These are phyloP conservation scores for Colostygia pectinataria DNA, from an alignment of 2,888 invertebrate species.

Conservation along the genomic window DNA sequence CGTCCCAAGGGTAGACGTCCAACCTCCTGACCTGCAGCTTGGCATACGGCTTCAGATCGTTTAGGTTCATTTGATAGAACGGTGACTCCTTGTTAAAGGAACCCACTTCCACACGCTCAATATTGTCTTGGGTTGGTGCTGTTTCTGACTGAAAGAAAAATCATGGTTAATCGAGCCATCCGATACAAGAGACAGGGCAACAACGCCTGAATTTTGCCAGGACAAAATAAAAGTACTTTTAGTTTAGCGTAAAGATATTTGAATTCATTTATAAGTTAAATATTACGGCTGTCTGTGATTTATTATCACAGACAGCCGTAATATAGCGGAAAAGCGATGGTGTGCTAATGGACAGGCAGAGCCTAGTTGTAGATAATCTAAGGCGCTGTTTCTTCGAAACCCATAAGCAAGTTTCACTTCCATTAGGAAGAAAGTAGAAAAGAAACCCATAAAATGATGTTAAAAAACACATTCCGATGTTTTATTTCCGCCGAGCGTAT, in stretches of 20 bases:
- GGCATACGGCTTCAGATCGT: slow-evolving; percentile 68
- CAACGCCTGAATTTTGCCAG: no score
- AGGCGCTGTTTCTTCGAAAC: no score
- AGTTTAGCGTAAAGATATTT: no score
- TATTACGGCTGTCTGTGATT: no score
- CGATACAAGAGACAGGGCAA: no score
- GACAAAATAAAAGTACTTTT: no score
- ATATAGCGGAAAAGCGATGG: no score
- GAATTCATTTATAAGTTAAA: no score
- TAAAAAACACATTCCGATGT: slow-evolving; percentile 21
- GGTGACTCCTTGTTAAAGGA: slow-evolving; percentile 69
- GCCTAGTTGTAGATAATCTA: no score
- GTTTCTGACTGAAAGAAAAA: slow-evolving; percentile 51
- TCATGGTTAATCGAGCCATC: background rate
- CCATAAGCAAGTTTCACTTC: background rate
- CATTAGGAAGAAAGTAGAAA: background rate
- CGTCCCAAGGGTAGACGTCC: slow-evolving; percentile 59
- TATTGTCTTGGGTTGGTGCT: slow-evolving; percentile 55
- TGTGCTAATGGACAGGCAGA: no score
- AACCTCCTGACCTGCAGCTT: slow-evolving; percentile 56
- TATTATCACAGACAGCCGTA: no score
- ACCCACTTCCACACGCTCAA: slow-evolving; percentile 69
- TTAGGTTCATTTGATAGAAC: slow-evolving; percentile 72
- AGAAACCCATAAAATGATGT: slow-evolving; percentile 5
- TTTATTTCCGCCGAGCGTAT: slow-evolving; percentile 12